Evolutionary conservation across 2,888 invertebrate genomes (phyloP).

Genomic region (Diplazon laetatorius): DNA sequence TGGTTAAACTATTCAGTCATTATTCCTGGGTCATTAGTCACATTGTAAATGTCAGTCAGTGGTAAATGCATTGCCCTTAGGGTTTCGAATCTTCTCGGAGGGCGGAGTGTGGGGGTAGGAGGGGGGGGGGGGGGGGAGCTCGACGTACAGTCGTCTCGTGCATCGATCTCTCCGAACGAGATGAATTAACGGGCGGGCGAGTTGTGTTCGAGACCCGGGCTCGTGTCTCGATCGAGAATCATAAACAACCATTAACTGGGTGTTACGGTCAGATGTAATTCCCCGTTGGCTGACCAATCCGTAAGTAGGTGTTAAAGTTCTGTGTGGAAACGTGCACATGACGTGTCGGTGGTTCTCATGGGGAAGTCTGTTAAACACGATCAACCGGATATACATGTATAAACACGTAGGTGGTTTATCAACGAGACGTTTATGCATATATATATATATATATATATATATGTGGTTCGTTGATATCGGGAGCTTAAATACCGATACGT

Average conservation of each 20-base stretch:
- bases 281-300: slow-evolving; percentile 58
- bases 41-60: background rate
- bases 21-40: slow-evolving; percentile 1
- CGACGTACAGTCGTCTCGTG: slow-evolving; percentile 5
- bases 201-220: background rate
- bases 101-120: no score
- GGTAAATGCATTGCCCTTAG: slow-evolving; percentile 3
- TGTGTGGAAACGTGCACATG: slow-evolving; percentile 57
- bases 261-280: slow-evolving; percentile 63
- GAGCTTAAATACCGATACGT: slow-evolving; percentile 25
- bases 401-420: slow-evolving; percentile 11
- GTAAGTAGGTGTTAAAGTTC: slow-evolving; percentile 64
- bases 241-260: slow-evolving; percentile 64
- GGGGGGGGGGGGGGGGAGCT: no score
- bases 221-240: slow-evolving; percentile 57
- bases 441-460: background rate
- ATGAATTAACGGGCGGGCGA: slow-evolving; percentile 53
- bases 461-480: background rate
- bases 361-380: background rate
- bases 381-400: background rate
- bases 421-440: background rate
- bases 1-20: background rate
- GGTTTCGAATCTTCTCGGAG: slow-evolving; percentile 1
- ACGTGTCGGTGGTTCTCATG: slow-evolving; percentile 56
- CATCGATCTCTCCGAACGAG: slow-evolving; percentile 31